Conservation (phyloP, 2,888 invertebrate species). For the Ormyrus rosae region DNA sequence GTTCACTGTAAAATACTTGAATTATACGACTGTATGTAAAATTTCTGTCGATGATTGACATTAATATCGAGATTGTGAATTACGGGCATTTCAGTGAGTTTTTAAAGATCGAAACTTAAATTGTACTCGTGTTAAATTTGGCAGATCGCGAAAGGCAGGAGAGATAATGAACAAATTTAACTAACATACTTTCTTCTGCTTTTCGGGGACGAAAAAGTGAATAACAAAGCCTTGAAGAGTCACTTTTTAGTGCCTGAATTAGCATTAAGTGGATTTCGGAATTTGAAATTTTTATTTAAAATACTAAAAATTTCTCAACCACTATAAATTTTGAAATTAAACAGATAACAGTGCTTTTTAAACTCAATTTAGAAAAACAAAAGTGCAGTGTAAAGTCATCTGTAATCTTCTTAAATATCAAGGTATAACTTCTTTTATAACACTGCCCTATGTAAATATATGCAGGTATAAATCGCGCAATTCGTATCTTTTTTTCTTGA, state of each 20-base stretch:
- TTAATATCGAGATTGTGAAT: slow-evolving; percentile 19
- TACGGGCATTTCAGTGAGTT: slow-evolving; percentile 35
- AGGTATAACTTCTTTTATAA: slow-evolving; percentile 47
- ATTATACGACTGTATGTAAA: slow-evolving; percentile 15
- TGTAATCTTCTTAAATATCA: slow-evolving; percentile 33
- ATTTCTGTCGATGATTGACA: neutral
- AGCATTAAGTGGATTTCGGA: slow-evolving; percentile 52
- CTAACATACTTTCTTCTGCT: neutral
- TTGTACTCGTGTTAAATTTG: slow-evolving; percentile 9
- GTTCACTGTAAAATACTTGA: too few species aligned
- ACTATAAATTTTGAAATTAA: too few species aligned
- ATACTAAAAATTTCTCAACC: neutral
- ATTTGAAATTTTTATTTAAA: slow-evolving; percentile 19
- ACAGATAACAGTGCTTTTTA: too few species aligned
- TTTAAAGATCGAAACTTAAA: neutral
- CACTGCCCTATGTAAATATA: slow-evolving; percentile 54
- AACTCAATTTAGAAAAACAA: neutral
- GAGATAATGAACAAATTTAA: slow-evolving; percentile 1
- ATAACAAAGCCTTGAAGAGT: slow-evolving; percentile 61
- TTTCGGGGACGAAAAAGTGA: slow-evolving; percentile 19
- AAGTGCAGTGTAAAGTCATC: neutral
- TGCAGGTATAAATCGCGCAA: slow-evolving; percentile 13
- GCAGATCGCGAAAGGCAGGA: neutral
- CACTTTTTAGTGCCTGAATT: slow-evolving; percentile 59
- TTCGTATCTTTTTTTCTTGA: slow-evolving; percentile 50